These are phyloP conservation scores for Globicephala melas DNA, from an alignment of 2,113 vertebrate genomes.

Conservation along the genomic window DNA sequence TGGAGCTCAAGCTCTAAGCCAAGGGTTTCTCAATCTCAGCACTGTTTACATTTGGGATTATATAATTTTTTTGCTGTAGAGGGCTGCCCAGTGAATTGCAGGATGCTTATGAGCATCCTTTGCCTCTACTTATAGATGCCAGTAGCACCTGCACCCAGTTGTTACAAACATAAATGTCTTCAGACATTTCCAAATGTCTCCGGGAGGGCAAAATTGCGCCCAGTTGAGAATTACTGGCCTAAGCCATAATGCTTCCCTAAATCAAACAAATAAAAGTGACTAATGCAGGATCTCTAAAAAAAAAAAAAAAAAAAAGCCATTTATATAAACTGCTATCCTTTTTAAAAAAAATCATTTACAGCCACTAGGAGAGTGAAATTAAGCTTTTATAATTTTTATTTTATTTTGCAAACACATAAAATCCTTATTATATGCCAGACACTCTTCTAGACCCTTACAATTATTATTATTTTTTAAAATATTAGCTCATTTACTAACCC, in stretches of 20 bases:
- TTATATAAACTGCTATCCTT: background rate
- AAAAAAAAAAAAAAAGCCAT: background rate
- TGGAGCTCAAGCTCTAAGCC: background rate
- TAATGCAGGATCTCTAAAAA: background rate
- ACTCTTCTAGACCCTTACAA: background rate
- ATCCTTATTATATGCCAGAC: background rate
- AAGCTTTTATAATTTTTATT: background rate
- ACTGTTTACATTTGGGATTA: background rate
- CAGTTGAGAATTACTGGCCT: background rate
- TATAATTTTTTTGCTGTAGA: background rate
- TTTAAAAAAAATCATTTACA: background rate
- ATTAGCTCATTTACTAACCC: background rate
- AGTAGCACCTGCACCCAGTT: background rate
- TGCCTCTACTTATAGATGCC: background rate
- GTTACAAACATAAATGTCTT: background rate
- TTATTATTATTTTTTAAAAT: background rate
- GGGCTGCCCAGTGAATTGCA: fast-evolving
- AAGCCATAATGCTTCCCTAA: background rate
- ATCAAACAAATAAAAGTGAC: background rate
- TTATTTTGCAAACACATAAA: background rate
- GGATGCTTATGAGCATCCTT: background rate
- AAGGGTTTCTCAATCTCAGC: background rate
- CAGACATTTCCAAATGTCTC: background rate
- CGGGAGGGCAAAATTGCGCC: background rate
- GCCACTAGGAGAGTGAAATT: background rate